Conservation (phyloP, 2,797 vertebrate genomes). For the Crenuchus spilurus region DNA sequence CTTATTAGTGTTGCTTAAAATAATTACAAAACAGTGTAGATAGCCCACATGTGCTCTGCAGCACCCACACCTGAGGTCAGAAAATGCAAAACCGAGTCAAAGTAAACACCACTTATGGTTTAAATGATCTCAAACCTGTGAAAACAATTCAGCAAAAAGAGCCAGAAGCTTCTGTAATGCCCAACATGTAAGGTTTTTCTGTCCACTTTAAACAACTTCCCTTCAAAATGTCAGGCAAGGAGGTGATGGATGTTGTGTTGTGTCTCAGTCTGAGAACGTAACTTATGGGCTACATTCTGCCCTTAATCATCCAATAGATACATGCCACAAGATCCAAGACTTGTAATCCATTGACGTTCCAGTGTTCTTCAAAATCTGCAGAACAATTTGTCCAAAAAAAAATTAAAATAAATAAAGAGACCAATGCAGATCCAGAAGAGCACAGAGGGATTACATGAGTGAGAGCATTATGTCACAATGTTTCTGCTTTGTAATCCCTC, state of each 20-base stretch:
- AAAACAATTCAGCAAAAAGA: slow-evolving; percentile 51
- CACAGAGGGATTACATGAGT: slow-evolving; percentile 61
- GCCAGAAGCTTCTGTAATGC: neutral
- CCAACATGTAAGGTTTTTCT: neutral
- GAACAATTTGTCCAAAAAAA: slow-evolving; percentile 38
- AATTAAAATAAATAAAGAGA: slow-evolving; percentile 56
- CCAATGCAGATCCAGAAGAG: slow-evolving; percentile 53
- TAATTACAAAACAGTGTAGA: neutral
- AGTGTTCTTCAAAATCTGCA: slow-evolving; percentile 13
- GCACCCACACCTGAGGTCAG: slow-evolving; percentile 25
- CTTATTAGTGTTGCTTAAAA: slow-evolving; percentile 8
- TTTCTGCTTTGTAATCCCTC: slow-evolving; percentile 49
- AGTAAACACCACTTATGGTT: slow-evolving; percentile 19
- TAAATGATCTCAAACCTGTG: slow-evolving; percentile 6
- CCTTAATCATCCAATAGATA: slow-evolving; percentile 51
- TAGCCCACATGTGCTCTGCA: slow-evolving; percentile 6
- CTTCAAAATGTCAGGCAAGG: neutral
- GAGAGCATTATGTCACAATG: slow-evolving; percentile 70
- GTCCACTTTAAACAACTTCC: neutral
- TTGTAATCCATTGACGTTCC: slow-evolving; percentile 50
- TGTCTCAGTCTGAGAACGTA: slow-evolving; percentile 43
- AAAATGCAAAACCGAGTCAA: slow-evolving; percentile 16
- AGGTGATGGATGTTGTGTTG: slow-evolving; percentile 8
- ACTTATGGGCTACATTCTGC: slow-evolving; percentile 36
- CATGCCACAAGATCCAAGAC: slow-evolving; percentile 51